Evolutionary conservation across 2,113 vertebrate genomes (phyloP).

Genomic region (Tursiops truncatus): DNA sequence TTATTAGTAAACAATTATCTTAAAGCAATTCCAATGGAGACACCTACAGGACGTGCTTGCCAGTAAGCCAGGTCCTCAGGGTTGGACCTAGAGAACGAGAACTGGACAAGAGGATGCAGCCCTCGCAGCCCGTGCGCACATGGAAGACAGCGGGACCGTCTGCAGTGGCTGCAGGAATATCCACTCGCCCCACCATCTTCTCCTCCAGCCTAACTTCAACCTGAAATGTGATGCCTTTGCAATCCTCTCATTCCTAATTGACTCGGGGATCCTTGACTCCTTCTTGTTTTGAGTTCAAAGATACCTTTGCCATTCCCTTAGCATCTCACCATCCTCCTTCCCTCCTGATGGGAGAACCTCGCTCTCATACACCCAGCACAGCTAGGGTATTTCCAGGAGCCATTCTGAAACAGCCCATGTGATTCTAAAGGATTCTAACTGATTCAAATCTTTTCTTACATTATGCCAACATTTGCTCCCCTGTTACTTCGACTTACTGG

Average conservation of each 20-base stretch:
- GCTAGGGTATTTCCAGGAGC: not conserved
- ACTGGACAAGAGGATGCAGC: no score
- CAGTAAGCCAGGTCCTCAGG: not conserved
- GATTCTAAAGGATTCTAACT: not conserved
- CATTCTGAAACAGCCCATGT: not conserved
- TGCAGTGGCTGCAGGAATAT: fast-evolving
- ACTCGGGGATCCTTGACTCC: no score
- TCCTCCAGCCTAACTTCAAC: not conserved
- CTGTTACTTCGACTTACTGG: not conserved
- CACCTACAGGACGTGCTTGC: fast-evolving
- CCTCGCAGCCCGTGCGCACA: fast-evolving
- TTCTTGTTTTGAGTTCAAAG: not conserved
- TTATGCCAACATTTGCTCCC: not conserved
- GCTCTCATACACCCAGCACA: fast-evolving
- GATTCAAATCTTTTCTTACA: not conserved
- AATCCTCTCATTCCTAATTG: not conserved
- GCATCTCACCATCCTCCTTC: not conserved
- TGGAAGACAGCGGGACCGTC: not conserved
- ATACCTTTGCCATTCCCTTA: no score
- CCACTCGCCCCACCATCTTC: fast-evolving
- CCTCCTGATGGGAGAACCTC: no score
- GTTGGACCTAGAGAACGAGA: not conserved
- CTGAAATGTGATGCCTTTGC: not conserved
- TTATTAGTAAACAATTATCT: not conserved
- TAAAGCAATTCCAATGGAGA: not conserved